Base-by-base conservation (phyloP, 92 coral and sea anemone genomes). In the Parazoanthus atlanticus region DNA sequence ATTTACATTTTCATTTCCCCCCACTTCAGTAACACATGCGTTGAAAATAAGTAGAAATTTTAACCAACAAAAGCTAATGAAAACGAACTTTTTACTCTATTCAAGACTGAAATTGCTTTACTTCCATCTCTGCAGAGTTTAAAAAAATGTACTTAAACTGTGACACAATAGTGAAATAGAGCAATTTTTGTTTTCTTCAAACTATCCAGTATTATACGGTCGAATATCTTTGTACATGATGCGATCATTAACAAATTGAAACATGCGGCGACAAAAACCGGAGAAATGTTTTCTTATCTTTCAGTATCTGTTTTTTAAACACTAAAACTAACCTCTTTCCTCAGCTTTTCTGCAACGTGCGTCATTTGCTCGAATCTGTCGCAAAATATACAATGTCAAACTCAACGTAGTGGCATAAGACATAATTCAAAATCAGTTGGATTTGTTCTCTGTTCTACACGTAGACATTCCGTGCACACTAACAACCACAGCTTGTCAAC, bases 361-460 rank as follows among this genome's bases (percentile, higher is more conserved):
- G 91, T 82, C 98, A 95, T 95, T 76, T 95, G 98, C 85, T 95
- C 98, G 26, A 95, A 89, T 86, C 98, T 95, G 86, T 70, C 46
- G 64, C 76, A 43, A 84, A 43, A 69, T 11, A 66, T 1, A 84
- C 36, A 38, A 8, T 52, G 58, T 36, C 36, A 21, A 69, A 4
- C 25, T 28, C 28, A 26, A 38, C 40, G 23, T 26, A 17, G 33
- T 71, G 78, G 8, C 29, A 70, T 11, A 38, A 65, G 10, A 17
- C 36, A 21, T n/a, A 36, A 82, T 36, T 23, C 17, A 19, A 67
- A 12, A 25, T n/a, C 46, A 25, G 80, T 13, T 29, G 0, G 40
- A 25, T 6, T 74, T 74, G 46, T 74, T 8, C 79, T 25, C 0
- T 21, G 69, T 21, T 61, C 26, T 21, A 1, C 3, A 61, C 8